phyloP scores from a whole-genome alignment of 2,797 vertebrate genomes.

The Prionace glauca region DNA sequence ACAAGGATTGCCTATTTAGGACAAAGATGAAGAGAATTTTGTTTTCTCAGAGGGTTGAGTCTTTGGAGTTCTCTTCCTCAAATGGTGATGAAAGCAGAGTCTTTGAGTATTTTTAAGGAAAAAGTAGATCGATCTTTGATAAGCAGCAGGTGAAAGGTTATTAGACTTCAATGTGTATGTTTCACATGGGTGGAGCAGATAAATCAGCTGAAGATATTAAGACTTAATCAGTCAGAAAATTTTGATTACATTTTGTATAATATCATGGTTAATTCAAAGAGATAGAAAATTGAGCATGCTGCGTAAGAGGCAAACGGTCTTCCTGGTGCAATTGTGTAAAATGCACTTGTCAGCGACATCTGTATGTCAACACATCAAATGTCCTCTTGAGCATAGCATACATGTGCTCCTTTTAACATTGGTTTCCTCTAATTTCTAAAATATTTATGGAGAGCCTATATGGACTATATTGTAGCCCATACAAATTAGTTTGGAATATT shows the following conservation, averaged over 20 bases:
- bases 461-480: background rate
- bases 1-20: no score
- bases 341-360: background rate
- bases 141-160: no score
- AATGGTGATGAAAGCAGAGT: no score
- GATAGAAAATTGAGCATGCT: background rate
- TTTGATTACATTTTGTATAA: background rate
- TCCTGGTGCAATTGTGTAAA: background rate
- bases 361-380: background rate
- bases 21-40: no score
- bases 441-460: background rate
- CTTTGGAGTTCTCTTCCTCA: no score
- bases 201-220: background rate
- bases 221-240: background rate
- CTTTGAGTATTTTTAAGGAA: no score
- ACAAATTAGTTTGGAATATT: background rate
- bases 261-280: background rate
- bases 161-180: background rate
- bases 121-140: no score
- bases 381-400: background rate
- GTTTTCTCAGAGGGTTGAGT: no score
- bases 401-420: background rate
- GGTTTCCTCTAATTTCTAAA: background rate
- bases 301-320: background rate
- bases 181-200: background rate